Evolutionary conservation across 2,888 invertebrate genomes (phyloP).

Genomic region (Mantis religiosa): DNA sequence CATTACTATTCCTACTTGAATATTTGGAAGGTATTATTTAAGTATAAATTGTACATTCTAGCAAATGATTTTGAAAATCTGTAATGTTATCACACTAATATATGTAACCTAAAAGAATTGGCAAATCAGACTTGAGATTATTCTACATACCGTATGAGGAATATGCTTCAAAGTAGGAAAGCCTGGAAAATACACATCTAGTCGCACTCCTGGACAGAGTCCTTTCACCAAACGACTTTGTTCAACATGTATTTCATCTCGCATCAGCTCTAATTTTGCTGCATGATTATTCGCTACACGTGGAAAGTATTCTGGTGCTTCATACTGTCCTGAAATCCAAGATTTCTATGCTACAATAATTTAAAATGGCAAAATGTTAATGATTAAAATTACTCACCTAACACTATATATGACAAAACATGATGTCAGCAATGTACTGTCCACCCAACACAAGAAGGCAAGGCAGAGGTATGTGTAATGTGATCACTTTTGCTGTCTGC

Average conservation of each 20-base stretch:
- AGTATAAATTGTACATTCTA: too few relatives aligned
- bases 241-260: constrained; percentile 58
- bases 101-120: not conserved
- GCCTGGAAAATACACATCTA: constrained; percentile 76
- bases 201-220: constrained; percentile 61
- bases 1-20: too few relatives aligned
- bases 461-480: too few relatives aligned
- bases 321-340: constrained; percentile 36
- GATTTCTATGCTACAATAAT: not conserved
- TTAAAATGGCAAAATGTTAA: not conserved
- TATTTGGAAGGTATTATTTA: too few relatives aligned
- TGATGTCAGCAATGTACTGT: too few relatives aligned
- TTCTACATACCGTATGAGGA: constrained; percentile 62
- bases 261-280: constrained; percentile 47
- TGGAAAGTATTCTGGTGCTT: constrained; percentile 62
- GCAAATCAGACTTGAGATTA: not conserved
- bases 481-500: too few relatives aligned
- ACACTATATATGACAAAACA: too few relatives aligned
- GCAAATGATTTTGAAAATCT: not conserved
- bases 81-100: not conserved
- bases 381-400: not conserved
- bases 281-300: constrained; percentile 56
- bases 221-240: constrained; percentile 60
- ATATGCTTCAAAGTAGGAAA: constrained; percentile 90
- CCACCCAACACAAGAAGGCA: too few relatives aligned